phyloP scores from a whole-genome alignment of 1,140 invertebrate genomes.

The Mercenaria mercenaria region DNA sequence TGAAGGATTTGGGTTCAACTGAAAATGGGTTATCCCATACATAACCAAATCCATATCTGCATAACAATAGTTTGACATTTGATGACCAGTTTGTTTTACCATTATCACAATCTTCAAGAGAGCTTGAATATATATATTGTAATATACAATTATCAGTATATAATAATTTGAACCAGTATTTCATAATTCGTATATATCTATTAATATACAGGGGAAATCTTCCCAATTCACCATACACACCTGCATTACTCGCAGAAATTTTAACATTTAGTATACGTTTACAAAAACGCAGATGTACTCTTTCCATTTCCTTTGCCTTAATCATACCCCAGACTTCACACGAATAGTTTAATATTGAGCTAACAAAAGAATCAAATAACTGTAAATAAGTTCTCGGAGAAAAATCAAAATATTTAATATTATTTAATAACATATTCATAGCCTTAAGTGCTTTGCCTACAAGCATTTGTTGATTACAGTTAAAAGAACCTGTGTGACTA shows the following conservation, averaged over 20 bases:
- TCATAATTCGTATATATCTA: neutral
- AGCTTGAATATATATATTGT: neutral
- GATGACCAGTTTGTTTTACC: neutral
- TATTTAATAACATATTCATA: slow-evolving; percentile 4
- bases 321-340: neutral
- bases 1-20: too few species aligned
- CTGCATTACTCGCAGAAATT: neutral
- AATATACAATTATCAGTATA: neutral
- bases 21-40: neutral
- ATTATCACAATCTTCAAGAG: neutral
- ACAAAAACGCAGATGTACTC: neutral
- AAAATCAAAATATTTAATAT: neutral
- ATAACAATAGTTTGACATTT: neutral
- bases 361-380: neutral
- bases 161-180: neutral
- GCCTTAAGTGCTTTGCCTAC: neutral
- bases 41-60: neutral
- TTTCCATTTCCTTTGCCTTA: neutral
- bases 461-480: neutral
- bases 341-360: neutral
- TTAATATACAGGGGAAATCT: neutral
- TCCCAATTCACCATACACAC: neutral
- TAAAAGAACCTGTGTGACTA: neutral
- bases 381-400: neutral
- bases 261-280: slow-evolving; percentile 5